Evolutionary conservation across 2,113 vertebrate genomes (phyloP).

Genomic region (Sterna hirundo): DNA sequence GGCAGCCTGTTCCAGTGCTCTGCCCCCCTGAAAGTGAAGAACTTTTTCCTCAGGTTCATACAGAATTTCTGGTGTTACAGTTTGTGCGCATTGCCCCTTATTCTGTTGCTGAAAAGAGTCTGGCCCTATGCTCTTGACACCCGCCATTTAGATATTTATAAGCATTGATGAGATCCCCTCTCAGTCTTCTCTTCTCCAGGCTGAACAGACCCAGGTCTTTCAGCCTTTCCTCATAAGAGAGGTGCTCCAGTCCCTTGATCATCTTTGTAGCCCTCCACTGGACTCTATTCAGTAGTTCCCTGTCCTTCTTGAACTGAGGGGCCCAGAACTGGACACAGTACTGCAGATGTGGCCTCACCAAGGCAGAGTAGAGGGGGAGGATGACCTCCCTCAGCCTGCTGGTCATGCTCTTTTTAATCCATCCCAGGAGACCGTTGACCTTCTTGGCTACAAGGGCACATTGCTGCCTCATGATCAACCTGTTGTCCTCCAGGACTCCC

Average conservation of each 20-base stretch:
- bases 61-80: background rate
- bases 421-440: background rate
- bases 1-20: background rate
- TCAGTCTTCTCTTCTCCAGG: background rate
- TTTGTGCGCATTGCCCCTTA: background rate
- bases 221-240: background rate
- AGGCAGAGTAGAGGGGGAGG: background rate
- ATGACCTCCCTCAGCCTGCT: background rate
- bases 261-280: background rate
- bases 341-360: background rate
- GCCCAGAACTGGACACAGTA: background rate
- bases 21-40: background rate
- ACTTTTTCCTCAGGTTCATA: background rate
- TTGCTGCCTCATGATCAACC: background rate
- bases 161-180: background rate
- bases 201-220: background rate
- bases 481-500: background rate
- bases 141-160: background rate
- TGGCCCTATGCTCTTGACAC: background rate
- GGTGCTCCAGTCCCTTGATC: background rate
- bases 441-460: background rate
- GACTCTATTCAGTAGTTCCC: background rate
- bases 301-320: background rate
- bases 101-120: background rate
- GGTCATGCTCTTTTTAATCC: background rate